Evolutionary conservation across 2,888 invertebrate species (phyloP).

Genomic region (Trichogramma evanescens): DNA sequence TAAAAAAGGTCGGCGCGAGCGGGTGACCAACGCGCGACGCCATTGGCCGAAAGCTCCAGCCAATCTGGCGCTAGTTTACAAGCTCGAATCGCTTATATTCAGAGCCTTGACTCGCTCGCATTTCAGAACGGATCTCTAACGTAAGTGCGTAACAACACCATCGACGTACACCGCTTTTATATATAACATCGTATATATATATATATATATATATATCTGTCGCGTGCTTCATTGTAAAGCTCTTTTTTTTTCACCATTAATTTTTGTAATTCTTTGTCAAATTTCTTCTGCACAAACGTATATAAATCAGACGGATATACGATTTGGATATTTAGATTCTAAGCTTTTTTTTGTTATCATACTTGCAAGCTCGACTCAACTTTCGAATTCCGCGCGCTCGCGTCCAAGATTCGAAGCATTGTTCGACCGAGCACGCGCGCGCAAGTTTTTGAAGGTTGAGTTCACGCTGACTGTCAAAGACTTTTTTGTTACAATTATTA

Average conservation of each 20-base stretch:
- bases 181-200: too few species aligned
- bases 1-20: slow-evolving; percentile 55
- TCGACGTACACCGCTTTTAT: too few species aligned
- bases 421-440: too few species aligned
- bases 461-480: too few species aligned
- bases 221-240: neutral
- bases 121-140: slow-evolving; percentile 96
- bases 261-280: neutral
- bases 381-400: too few species aligned
- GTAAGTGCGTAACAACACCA: slow-evolving; percentile 64
- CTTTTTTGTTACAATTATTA: too few species aligned
- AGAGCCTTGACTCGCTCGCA: slow-evolving; percentile 62
- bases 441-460: too few species aligned
- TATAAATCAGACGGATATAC: too few species aligned
- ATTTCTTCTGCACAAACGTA: neutral
- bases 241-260: neutral
- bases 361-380: too few species aligned
- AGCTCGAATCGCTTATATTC: slow-evolving; percentile 74
- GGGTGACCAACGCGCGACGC: slow-evolving; percentile 44
- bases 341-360: too few species aligned
- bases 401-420: too few species aligned
- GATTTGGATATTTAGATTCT: too few species aligned
- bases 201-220: neutral
- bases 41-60: slow-evolving; percentile 48
- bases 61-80: slow-evolving; percentile 50